Evolutionary conservation across 1,140 invertebrate genomes (phyloP), one percentile per base, ranked within the genome.

Genomic region (Ips nitidus): DNA sequence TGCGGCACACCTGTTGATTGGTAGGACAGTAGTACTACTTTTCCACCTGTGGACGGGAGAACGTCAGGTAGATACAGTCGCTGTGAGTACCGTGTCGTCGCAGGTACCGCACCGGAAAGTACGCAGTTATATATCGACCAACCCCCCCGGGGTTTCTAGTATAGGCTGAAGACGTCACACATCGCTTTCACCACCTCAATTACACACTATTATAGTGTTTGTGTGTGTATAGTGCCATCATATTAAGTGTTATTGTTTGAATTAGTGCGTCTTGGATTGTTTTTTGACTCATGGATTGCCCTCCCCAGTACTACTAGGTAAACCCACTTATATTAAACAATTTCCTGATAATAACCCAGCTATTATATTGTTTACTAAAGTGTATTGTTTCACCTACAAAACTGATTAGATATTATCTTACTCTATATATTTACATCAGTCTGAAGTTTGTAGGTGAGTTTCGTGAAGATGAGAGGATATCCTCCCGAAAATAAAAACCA

Each of bases 1-100:
- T 69, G 55, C 50, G 67, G 47, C 67, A 69, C 67, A 69, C 67
- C 67, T 69, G 67, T 69, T 63, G 58, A 62, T 57, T 57, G 50
- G 41, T 62, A 67, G 52, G 41, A 41, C 65, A 57, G 39, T 38
- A 52, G 67, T 69, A 69, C 67, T 52, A 69, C 67, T 69, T 69
- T 69, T 69, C 67, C 67, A 69, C 67, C 67, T 69, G 67, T 63
- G 57, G 43, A 42, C n/a, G 56, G 60, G 22, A 41, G 66, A 52
- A 60, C 41, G 56, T 45, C 56, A 59, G 66, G 56, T 68, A 58
- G 41, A 57, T 53, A n/a, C 57, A 60, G 37, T 59, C 22, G 37
- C 52, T 38, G 6, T 38, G 22, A 38, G 64, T 57, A 50, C 56
- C 53, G 38, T 36, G 5, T 4, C 36, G 2, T 63, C 52, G 61